phyloP scores from a whole-genome alignment of 1,140 invertebrate genomes.

The Aphidius gifuensis region DNA sequence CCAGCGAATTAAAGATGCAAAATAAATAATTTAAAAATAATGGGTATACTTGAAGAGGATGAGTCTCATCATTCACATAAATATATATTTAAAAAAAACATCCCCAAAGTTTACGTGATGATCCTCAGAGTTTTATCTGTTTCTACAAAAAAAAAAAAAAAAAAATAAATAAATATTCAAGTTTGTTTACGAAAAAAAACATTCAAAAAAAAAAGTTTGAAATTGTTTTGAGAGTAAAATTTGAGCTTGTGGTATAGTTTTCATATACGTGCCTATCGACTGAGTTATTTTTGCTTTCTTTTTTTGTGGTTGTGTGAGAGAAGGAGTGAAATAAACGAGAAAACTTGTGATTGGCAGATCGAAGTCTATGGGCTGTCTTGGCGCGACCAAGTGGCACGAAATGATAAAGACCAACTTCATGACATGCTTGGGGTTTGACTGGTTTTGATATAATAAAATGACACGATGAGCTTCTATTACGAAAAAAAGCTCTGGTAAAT shows the following conservation, averaged over 20 bases:
- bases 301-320: constrained; percentile 14
- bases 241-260: background rate
- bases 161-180: too few relatives aligned
- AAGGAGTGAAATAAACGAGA: constrained; percentile 25
- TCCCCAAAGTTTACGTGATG: too few relatives aligned
- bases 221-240: background rate
- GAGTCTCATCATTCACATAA: too few relatives aligned
- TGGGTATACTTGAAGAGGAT: too few relatives aligned
- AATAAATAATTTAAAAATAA: too few relatives aligned
- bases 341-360: constrained; percentile 45
- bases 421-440: constrained; percentile 31
- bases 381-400: constrained; percentile 30
- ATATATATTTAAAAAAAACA: too few relatives aligned
- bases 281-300: constrained; percentile 19
- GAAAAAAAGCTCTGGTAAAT: background rate
- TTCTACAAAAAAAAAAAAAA: too few relatives aligned
- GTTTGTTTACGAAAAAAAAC: too few relatives aligned
- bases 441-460: too few relatives aligned
- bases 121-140: too few relatives aligned
- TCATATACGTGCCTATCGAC: constrained; percentile 28
- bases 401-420: constrained; percentile 46
- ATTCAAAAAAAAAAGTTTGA: background rate
- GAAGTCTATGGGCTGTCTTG: constrained; percentile 26
- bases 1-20: too few relatives aligned
- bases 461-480: too few relatives aligned